Base-by-base conservation (phyloP, 2,113 vertebrate genomes). In the Bagarius yarrelli region DNA sequence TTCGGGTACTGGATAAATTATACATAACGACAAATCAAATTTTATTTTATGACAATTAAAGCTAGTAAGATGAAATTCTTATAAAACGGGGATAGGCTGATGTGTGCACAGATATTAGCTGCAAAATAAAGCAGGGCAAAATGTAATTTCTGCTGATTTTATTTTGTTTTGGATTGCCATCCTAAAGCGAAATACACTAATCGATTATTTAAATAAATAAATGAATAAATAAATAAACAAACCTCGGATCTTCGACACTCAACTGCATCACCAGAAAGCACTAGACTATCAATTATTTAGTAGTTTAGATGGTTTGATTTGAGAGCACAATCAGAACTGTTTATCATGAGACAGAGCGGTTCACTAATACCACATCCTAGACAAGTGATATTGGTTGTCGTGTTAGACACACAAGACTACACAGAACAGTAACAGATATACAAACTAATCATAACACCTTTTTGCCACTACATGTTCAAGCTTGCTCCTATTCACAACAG, bases 281-380 rank as follows among this genome's bases (percentile, higher is more conserved):
- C 30, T 21, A 60, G 25, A 75, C 27, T 5, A 66, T 0, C 0
- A 16, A 67, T 89, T 86, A 67, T 83, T 86, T 82, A 84, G 69
- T 25, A 64, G 11, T 50, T 25, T 84, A 80, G 25, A 6, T 60
- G 83, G 80, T 79, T 79, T 64, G 59, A 63, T 27, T 1, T 63
- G 11, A 5, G 83, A 27, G 66, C 82, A 77, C 78, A 19, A 71
- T 66, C 56, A 66, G 11, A 36, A 21, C 74, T 69, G 86, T 91
- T 92, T 92, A 90, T 90, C 87, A 92, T 69, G 40, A 90, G 93
- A 92, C 91, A 92, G 60, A 82, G 55, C 50, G 8, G 64, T 85
- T 89, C 88, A 89, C 84, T 8, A 90, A 67, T 80, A 82, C 67
- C 79, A n/a, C 64, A 32, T 12, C n/a, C 25, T 70, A 66, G 14